phyloP scores from a whole-genome alignment of 37 sponge, comb jelly and placozoan genomes.

The Diacarnus erythraeanus region DNA sequence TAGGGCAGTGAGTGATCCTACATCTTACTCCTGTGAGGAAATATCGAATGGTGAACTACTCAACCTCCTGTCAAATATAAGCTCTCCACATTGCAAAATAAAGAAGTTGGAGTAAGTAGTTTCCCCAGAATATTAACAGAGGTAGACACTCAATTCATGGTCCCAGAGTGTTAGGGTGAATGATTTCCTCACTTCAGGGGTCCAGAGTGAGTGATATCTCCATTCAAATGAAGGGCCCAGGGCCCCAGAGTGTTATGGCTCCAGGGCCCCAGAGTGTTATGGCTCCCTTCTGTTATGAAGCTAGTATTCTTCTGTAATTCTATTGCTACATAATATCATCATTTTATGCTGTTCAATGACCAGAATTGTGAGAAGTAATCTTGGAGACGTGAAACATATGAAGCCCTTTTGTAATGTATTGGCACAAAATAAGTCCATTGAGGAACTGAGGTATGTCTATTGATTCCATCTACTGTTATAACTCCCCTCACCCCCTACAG shows the following conservation, averaged over 20 bases:
- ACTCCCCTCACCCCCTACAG: slow-evolving; percentile 4
- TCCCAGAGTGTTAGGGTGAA: too few relatives aligned
- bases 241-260: too few relatives aligned
- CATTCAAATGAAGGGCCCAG: too few relatives aligned
- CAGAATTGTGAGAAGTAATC: slow-evolving; percentile 27
- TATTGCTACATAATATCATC: not conserved
- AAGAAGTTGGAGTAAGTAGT: slow-evolving; percentile 24
- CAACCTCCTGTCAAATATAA: not conserved
- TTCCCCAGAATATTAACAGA: too few relatives aligned
- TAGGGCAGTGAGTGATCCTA: not conserved
- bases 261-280: too few relatives aligned
- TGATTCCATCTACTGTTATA: not conserved
- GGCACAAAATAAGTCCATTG: slow-evolving; percentile 22
- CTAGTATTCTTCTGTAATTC: too few relatives aligned
- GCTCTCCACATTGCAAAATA: slow-evolving; percentile 10
- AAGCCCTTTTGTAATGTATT: slow-evolving; percentile 31
- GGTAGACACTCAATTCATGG: too few relatives aligned
- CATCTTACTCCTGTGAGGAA: not conserved
- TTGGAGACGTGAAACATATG: slow-evolving; percentile 36
- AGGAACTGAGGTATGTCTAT: slow-evolving; percentile 29
- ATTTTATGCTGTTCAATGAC: not conserved
- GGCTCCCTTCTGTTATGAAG: too few relatives aligned
- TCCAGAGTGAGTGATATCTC: too few relatives aligned
- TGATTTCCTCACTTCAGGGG: too few relatives aligned
- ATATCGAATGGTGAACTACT: slow-evolving; percentile 5